Evolutionary conservation across 2,797 vertebrate species (phyloP).

Genomic region (Australoheros facetus): DNA sequence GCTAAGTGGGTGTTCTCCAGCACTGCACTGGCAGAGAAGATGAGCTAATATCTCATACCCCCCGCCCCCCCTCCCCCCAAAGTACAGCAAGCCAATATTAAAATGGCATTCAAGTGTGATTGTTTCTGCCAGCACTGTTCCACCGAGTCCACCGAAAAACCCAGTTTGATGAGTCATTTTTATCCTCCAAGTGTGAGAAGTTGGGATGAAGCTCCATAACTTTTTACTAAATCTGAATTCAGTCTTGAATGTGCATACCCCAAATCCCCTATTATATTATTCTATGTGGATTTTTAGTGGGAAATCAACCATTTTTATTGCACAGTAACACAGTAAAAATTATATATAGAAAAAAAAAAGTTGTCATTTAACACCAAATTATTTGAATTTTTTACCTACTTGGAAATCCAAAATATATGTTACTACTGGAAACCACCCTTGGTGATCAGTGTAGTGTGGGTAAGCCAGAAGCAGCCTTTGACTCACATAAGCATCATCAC

Average conservation of each 20-base stretch:
- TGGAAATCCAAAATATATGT: background rate
- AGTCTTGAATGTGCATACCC: too few species aligned
- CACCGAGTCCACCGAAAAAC: accelerated
- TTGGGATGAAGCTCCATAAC: too few species aligned
- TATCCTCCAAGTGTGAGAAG: too few species aligned
- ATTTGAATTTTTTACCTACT: background rate
- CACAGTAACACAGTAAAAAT: too few species aligned
- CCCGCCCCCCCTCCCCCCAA: background rate
- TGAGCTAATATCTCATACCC: background rate
- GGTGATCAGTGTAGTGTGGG: background rate
- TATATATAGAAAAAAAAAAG: too few species aligned
- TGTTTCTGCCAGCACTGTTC: background rate
- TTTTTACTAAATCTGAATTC: too few species aligned
- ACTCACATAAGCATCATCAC: constrained; percentile 96
- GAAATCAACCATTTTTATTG: too few species aligned
- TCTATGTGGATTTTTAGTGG: too few species aligned
- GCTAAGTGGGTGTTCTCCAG: background rate
- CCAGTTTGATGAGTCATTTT: background rate
- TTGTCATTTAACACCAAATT: background rate
- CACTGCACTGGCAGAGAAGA: background rate
- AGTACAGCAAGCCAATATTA: background rate
- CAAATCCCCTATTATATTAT: too few species aligned
- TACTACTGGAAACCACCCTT: background rate
- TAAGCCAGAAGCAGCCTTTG: background rate
- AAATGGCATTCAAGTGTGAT: background rate